phyloP scores from a whole-genome alignment of 2,888 invertebrate genomes.

The Stramonita haemastoma region DNA sequence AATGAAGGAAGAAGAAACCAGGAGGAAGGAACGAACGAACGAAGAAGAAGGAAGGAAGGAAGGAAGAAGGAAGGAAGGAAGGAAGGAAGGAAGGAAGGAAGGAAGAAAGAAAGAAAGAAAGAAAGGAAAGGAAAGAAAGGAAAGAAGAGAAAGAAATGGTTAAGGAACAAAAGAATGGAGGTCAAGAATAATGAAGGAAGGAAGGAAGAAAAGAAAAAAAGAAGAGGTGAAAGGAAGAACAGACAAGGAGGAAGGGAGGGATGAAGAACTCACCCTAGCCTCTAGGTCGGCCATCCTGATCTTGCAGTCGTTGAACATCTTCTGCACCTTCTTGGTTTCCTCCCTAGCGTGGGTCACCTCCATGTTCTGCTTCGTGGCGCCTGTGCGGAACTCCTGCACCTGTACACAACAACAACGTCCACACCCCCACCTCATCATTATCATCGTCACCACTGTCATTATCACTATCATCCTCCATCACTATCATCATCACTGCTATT shows the following conservation, averaged over 20 bases:
- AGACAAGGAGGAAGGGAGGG: too few relatives aligned
- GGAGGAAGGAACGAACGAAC: neutral
- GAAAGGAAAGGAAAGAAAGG: neutral
- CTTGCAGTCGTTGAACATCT: conserved; percentile 77
- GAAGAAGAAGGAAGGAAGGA: neutral
- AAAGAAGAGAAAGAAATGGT: neutral
- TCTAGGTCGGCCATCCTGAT: conserved; percentile 79
- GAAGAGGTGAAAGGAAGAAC: neutral
- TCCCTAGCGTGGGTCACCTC: conserved; percentile 78
- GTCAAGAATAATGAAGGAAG: neutral
- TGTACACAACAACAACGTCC: conserved; percentile 48
- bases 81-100: neutral
- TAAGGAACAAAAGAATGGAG: neutral
- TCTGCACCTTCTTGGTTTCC: conserved; percentile 78
- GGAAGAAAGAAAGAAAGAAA: neutral
- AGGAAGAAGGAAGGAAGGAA: neutral
- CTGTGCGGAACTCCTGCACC: conserved; percentile 80
- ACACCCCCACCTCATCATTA: neutral
- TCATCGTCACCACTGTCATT: too few relatives aligned
- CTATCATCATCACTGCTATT: too few relatives aligned
- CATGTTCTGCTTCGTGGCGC: conserved; percentile 78
- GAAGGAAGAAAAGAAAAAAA: neutral
- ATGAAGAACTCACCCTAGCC: conserved; percentile 75
- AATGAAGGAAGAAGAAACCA: neutral
- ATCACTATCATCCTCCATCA: too few relatives aligned